phyloP scores from a whole-genome alignment of 2,888 invertebrate genomes.

The Leptinotarsa haldemani region DNA sequence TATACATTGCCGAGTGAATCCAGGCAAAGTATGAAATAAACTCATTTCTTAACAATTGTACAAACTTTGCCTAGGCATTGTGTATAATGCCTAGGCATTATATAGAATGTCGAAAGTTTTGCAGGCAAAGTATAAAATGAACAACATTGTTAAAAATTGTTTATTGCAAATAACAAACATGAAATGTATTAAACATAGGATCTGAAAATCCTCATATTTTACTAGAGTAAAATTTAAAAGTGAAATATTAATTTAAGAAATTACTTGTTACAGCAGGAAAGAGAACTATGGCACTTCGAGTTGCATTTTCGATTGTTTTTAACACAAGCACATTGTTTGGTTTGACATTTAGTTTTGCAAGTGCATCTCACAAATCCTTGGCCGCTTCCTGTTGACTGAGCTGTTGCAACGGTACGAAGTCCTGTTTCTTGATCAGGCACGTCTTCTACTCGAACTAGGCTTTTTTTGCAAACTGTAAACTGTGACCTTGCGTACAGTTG shows the following conservation, averaged over 20 bases:
- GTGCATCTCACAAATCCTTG: background rate
- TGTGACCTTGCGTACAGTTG: background rate
- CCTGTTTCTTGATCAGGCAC: background rate
- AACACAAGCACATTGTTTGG: constrained; percentile 1
- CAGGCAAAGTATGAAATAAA: constrained; percentile 1
- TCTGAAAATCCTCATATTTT: constrained; percentile 1
- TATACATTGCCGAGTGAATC: constrained; percentile 1
- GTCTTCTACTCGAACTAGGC: background rate
- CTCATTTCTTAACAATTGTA: background rate
- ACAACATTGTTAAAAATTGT: constrained; percentile 1
- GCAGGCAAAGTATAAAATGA: constrained; percentile 1
- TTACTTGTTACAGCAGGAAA: background rate
- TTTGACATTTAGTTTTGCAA: background rate
- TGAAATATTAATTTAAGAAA: background rate
- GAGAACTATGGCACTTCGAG: background rate
- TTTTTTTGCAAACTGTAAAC: constrained; percentile 1
- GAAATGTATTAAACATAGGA: constrained; percentile 1
- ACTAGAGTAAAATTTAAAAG: constrained; percentile 1
- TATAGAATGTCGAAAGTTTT: constrained; percentile 1
- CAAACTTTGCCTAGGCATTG: constrained; percentile 1
- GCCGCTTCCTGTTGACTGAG: background rate
- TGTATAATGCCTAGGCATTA: constrained; percentile 1
- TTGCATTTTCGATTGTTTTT: constrained; percentile 1
- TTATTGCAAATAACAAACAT: background rate
- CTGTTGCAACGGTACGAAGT: background rate